A percentile compares a stretch with the other conserved stretches of the same genome.
These are phyloP conservation scores for Strigamia maritima DNA, from an alignment of 2,888 invertebrate species.

Conservation along the genomic window DNA sequence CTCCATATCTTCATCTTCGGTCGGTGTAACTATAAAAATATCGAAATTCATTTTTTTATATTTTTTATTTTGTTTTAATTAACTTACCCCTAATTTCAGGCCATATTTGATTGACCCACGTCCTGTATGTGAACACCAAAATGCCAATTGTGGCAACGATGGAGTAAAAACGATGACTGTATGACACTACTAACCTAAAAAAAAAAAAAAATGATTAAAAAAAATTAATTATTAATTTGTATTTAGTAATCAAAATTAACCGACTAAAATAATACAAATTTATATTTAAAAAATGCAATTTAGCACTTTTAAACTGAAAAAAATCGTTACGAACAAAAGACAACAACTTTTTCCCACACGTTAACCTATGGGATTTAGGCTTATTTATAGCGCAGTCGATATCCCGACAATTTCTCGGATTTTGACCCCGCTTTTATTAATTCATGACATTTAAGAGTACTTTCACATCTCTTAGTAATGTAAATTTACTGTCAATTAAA, in stretches of 20 bases:
- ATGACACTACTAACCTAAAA: constrained; percentile 45
- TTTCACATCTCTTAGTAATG: background rate
- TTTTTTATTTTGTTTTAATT: background rate
- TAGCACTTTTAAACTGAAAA: background rate
- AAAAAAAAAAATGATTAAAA: constrained; percentile 36
- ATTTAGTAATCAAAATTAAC: background rate
- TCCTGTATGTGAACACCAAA: constrained; percentile 48
- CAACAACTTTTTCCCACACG: background rate
- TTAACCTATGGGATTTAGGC: background rate
- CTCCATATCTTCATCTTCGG: constrained; percentile 44
- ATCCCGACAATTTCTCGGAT: background rate
- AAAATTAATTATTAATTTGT: background rate
- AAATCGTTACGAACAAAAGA: background rate
- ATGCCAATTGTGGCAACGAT: constrained; percentile 43
- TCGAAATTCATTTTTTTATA: background rate
- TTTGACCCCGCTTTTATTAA: background rate
- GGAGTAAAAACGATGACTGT: constrained; percentile 44
- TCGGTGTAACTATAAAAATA: constrained; percentile 43
- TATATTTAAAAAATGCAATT: background rate
- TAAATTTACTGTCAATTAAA: background rate
- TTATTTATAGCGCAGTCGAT: background rate
- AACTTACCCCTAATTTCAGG: constrained; percentile 51
- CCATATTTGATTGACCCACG: constrained; percentile 52
- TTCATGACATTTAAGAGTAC: background rate
- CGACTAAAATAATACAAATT: background rate